A percentile compares a stretch with the other conserved stretches of the same genome.
phyloP scores from a whole-genome alignment of 1,140 invertebrate species.

The Frieseomelitta varia region DNA sequence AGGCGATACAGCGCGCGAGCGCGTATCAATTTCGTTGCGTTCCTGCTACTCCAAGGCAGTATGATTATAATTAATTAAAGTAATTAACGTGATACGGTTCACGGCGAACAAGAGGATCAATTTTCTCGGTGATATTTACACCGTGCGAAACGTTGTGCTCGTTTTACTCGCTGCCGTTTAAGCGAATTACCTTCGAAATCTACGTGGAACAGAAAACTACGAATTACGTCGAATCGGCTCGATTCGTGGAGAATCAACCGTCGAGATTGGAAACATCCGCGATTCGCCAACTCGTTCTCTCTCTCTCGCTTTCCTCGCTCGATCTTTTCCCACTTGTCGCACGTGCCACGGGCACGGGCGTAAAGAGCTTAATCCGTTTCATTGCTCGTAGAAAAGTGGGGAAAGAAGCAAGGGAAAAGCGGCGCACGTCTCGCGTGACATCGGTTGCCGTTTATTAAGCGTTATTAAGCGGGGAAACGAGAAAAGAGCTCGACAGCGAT shows the following conservation, averaged over 20 bases:
- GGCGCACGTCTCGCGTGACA: constrained; percentile 53
- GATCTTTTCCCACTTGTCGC: constrained; percentile 13
- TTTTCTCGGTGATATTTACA: constrained; percentile 1
- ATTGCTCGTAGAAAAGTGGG: constrained; percentile 64
- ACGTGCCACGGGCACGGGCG: constrained; percentile 41
- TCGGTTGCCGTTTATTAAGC: constrained; percentile 72
- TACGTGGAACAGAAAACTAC: too few species aligned
- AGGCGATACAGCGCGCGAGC: constrained; percentile 18
- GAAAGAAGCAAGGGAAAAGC: not conserved
- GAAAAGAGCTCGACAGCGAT: constrained; percentile 59
- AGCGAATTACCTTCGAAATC: not conserved
- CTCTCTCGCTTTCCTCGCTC: constrained; percentile 24
- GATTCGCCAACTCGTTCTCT: not conserved
- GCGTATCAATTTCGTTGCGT: constrained; percentile 52
- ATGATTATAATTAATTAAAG: constrained; percentile 57
- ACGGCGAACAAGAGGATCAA: constrained; percentile 18
- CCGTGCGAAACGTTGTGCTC: not conserved
- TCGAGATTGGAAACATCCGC: not conserved
- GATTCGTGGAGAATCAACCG: too few species aligned
- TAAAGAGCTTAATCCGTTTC: constrained; percentile 68
- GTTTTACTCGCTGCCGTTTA: not conserved
- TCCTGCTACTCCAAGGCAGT: constrained; percentile 28
- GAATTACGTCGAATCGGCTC: too few species aligned
- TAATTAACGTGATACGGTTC: constrained; percentile 48
- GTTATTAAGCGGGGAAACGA: constrained; percentile 73